Evolutionary conservation across 92 coral and sea anemone genomes (phyloP).

Genomic region (Diadumene lineata): DNA sequence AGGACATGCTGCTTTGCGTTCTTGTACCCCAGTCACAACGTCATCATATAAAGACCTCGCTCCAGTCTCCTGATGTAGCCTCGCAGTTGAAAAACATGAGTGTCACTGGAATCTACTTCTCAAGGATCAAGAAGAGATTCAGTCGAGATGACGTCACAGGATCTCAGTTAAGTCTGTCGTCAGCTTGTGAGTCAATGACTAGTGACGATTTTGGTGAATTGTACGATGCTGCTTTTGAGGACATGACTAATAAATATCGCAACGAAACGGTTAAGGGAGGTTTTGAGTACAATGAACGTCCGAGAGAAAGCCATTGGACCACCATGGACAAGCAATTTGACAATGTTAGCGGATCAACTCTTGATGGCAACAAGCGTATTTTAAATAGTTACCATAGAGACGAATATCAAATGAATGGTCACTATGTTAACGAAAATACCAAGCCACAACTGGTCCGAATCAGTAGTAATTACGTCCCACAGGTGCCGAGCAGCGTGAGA

Average conservation of each 20-base stretch:
- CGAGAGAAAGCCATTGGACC: too few relatives aligned
- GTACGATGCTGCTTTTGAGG: constrained; percentile 30
- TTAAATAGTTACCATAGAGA: neutral
- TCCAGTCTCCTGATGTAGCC: constrained; percentile 50
- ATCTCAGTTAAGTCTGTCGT: constrained; percentile 30
- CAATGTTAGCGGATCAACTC: neutral
- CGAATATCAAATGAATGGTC: neutral
- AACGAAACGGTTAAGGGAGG: neutral
- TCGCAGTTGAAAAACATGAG: constrained; percentile 36
- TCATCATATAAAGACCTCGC: constrained; percentile 43
- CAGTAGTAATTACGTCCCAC: neutral
- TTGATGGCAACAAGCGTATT: neutral
- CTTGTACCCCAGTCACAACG: constrained; percentile 57
- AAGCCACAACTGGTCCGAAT: constrained; percentile 13
- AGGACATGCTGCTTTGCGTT: constrained; percentile 61
- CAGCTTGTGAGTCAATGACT: constrained; percentile 18
- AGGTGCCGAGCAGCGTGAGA: neutral
- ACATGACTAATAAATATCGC: neutral
- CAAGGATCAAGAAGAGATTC: constrained; percentile 32
- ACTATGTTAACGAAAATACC: constrained; percentile 1
- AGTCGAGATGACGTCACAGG: neutral
- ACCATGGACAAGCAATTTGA: too few relatives aligned
- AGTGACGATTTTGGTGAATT: constrained; percentile 34
- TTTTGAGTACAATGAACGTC: neutral
- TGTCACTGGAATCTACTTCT: constrained; percentile 68